phyloP scores from a whole-genome alignment of 2,113 vertebrate genomes.

The Arothron firmamentum region DNA sequence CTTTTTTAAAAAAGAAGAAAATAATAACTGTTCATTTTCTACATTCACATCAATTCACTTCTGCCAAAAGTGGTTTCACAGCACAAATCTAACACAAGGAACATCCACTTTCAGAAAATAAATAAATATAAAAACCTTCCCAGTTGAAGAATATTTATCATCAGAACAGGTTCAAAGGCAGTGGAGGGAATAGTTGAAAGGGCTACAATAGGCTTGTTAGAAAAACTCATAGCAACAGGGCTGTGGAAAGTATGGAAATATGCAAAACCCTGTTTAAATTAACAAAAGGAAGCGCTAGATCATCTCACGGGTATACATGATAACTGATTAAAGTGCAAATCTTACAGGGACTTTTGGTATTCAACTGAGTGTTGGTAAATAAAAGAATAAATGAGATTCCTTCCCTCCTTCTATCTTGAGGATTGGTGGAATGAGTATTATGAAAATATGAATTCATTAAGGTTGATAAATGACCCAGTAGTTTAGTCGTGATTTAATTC shows the following conservation, averaged over 20 bases:
- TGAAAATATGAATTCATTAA: too few relatives aligned
- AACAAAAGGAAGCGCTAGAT: background rate
- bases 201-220: background rate
- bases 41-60: too few relatives aligned
- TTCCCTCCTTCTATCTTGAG: background rate
- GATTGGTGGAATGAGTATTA: background rate
- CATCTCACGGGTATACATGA: background rate
- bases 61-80: too few relatives aligned
- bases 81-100: too few relatives aligned
- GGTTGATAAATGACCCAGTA: too few relatives aligned
- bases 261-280: background rate
- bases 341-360: background rate
- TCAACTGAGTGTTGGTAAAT: background rate
- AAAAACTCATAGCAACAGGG: constrained; percentile 10
- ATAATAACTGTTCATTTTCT: too few relatives aligned
- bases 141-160: background rate
- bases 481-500: too few relatives aligned
- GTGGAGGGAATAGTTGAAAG: background rate
- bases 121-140: background rate
- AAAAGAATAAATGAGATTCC: background rate
- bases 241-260: background rate
- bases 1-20: too few relatives aligned
- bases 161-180: background rate
- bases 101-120: background rate
- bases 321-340: background rate